Conservation (phyloP, 2,888 invertebrate species). For the Pachliopta kotzebuea region DNA sequence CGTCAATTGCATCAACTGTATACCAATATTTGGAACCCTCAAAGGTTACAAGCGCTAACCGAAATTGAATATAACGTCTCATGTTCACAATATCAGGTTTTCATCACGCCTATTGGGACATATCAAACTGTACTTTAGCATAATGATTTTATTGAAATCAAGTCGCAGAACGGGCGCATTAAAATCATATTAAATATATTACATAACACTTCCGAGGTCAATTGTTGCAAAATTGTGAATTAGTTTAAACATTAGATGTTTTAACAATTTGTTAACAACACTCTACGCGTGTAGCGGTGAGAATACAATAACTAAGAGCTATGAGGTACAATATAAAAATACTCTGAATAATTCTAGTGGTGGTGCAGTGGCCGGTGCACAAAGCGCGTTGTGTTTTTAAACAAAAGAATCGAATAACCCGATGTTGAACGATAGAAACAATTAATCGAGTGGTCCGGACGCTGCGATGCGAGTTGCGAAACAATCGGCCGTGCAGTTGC, state of each 20-base stretch:
- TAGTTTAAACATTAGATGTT: conserved; percentile 43
- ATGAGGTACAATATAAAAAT: conserved; percentile 30
- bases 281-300: conserved; percentile 34
- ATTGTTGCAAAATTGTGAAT: conserved; percentile 53
- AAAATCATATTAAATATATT: conserved; percentile 47
- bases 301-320: conserved; percentile 31
- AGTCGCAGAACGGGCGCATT: conserved; percentile 39
- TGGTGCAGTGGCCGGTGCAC: conserved; percentile 37
- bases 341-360: conserved; percentile 30
- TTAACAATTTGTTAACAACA: conserved; percentile 39
- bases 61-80: conserved; percentile 28
- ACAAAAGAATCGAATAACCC: conserved; percentile 65
- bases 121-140: conserved; percentile 25
- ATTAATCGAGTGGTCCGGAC: conserved; percentile 78
- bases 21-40: conserved; percentile 31
- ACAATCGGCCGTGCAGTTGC: conserved; percentile 68
- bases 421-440: conserved; percentile 69
- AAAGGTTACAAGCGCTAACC: conserved; percentile 30
- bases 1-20: conserved; percentile 36
- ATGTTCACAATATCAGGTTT: conserved; percentile 24
- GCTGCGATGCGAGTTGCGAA: conserved; percentile 72
- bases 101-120: conserved; percentile 24
- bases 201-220: conserved; percentile 57
- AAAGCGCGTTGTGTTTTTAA: conserved; percentile 50
- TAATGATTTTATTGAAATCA: conserved; percentile 29